Evolutionary conservation across 2,113 vertebrate genomes (phyloP).

Genomic region (Dicrurus megarhynchus): DNA sequence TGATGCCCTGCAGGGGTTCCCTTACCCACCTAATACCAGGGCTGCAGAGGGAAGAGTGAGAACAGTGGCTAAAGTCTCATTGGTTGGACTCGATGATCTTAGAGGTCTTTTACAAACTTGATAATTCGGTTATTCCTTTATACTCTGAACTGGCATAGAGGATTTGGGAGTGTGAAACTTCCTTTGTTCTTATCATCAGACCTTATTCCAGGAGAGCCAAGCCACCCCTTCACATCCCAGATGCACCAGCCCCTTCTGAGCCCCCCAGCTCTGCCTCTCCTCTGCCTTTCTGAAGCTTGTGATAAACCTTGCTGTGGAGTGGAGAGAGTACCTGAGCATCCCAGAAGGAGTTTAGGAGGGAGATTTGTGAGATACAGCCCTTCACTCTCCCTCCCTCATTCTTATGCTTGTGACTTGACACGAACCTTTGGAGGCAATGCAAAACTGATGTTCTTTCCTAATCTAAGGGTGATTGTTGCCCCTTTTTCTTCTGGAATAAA

Average conservation of each 20-base stretch:
- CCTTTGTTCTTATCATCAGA: neutral
- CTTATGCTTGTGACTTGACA: neutral
- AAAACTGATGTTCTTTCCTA: neutral
- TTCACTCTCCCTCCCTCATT: neutral
- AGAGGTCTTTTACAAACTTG: neutral
- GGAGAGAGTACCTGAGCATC: neutral
- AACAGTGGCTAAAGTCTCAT: neutral
- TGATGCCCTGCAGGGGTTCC: neutral
- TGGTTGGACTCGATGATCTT: neutral
- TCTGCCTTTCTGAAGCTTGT: neutral
- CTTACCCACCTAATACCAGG: accelerated
- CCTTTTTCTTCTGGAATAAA: neutral
- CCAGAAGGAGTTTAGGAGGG: neutral
- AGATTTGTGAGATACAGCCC: neutral
- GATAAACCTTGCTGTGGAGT: neutral
- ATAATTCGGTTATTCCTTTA: neutral
- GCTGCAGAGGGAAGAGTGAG: neutral
- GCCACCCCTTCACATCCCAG: neutral
- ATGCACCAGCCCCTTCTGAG: neutral
- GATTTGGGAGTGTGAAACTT: neutral
- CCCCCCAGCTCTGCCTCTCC: neutral
- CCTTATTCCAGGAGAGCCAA: neutral
- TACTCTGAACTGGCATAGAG: neutral
- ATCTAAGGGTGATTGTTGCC: neutral
- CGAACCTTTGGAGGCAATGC: neutral